A percentile compares a stretch with the other conserved stretches of the same genome.
These are phyloP conservation scores for Scolopax rusticola DNA, from an alignment of 2,797 vertebrate genomes.

Conservation along the genomic window DNA sequence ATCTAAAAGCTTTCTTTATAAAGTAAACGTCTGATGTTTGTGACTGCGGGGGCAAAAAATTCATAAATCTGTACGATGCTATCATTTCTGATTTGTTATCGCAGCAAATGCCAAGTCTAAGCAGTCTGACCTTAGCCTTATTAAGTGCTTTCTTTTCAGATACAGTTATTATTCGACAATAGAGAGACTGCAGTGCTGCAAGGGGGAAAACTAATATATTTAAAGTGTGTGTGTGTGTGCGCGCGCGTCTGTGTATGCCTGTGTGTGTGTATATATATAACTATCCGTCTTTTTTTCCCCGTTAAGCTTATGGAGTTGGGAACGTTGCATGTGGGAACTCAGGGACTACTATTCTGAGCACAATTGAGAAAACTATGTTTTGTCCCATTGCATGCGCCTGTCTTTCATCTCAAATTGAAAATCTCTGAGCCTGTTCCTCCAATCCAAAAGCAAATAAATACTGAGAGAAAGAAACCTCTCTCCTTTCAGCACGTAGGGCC, in stretches of 20 bases:
- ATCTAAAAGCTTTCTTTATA: slow-evolving; percentile 87
- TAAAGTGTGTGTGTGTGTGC: slow-evolving; percentile 56
- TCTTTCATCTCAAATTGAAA: slow-evolving; percentile 78
- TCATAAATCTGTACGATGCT: slow-evolving; percentile 84
- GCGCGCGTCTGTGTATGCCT: not conserved
- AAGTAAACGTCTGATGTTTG: slow-evolving; percentile 87
- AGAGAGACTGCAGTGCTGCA: slow-evolving; percentile 69
- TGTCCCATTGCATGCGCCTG: slow-evolving; percentile 54
- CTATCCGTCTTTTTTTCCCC: slow-evolving; percentile 29
- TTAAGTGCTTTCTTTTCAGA: slow-evolving; percentile 79
- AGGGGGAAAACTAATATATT: slow-evolving; percentile 75
- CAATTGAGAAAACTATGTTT: slow-evolving; percentile 73
- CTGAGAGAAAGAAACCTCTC: slow-evolving; percentile 57
- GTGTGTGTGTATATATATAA: slow-evolving; percentile 33
- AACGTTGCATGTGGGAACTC: slow-evolving; percentile 65
- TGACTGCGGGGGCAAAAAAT: slow-evolving; percentile 82
- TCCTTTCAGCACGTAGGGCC: slow-evolving; percentile 29
- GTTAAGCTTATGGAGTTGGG: slow-evolving; percentile 39
- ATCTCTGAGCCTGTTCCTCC: slow-evolving; percentile 70
- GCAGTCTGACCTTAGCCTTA: slow-evolving; percentile 80
- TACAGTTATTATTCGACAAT: slow-evolving; percentile 76
- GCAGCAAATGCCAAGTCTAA: slow-evolving; percentile 79
- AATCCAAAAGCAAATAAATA: slow-evolving; percentile 76
- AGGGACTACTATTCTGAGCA: slow-evolving; percentile 63
- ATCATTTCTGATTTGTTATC: slow-evolving; percentile 85